phyloP scores from a whole-genome alignment of 2,113 vertebrate species.

The Jaculus jaculus region DNA sequence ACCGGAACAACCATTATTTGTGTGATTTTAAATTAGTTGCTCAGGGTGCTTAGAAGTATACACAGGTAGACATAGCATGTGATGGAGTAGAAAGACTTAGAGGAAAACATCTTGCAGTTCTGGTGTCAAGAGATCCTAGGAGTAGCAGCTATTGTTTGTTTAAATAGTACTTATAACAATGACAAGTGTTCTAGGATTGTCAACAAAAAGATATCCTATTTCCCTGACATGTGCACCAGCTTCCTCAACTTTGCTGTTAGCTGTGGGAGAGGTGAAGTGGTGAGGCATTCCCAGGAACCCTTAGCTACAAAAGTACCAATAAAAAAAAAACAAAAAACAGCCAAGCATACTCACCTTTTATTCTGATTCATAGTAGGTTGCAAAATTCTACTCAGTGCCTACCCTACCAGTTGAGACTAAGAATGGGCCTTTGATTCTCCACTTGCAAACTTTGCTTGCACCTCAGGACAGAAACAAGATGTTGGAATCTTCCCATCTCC shows the following conservation, averaged over 20 bases:
- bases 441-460: neutral
- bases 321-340: too few relatives aligned
- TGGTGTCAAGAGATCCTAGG: neutral
- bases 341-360: neutral
- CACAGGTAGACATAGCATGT: neutral
- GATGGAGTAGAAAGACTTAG: neutral
- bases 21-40: neutral
- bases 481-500: too few relatives aligned
- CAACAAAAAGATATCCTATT: neutral
- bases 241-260: neutral
- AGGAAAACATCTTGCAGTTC: neutral
- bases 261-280: neutral
- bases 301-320: too few relatives aligned
- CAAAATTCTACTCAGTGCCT: neutral
- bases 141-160: neutral
- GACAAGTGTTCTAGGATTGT: neutral
- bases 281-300: too few relatives aligned
- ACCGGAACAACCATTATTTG: neutral
- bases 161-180: neutral
- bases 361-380: neutral
- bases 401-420: neutral
- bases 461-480: neutral
- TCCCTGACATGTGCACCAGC: neutral
- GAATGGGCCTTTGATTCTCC: neutral
- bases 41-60: neutral